A percentile compares a stretch with the other conserved stretches of the same genome.
Evolutionary conservation across 35 echinoderm and acorn worm genomes (phyloP).

Genomic region (Antedon bifida): DNA sequence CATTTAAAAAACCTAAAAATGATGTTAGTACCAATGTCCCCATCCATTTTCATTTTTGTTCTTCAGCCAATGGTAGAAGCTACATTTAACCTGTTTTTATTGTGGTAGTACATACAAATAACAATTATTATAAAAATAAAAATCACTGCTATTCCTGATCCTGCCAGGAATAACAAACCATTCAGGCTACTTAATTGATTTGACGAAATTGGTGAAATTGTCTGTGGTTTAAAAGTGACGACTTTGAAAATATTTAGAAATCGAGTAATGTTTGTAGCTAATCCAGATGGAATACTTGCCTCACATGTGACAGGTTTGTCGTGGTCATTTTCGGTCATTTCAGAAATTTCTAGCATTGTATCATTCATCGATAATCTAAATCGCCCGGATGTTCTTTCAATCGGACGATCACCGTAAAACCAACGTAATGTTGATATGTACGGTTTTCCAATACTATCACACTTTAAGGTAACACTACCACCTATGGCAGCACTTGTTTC

Average conservation of each 20-base stretch:
- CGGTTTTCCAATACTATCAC: not conserved
- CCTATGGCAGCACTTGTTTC: not conserved
- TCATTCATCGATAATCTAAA: not conserved
- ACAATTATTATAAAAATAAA: not conserved
- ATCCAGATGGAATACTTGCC: not conserved
- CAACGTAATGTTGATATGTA: not conserved
- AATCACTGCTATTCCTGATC: not conserved
- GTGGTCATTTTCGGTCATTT: not conserved
- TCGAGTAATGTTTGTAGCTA: not conserved
- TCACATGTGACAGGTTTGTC: not conserved
- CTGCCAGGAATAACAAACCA: not conserved
- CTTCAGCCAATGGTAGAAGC: no score
- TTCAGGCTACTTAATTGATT: not conserved
- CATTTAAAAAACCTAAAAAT: no score
- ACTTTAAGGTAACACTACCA: not conserved
- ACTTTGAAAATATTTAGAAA: not conserved
- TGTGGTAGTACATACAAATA: not conserved
- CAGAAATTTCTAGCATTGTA: not conserved
- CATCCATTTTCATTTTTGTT: no score
- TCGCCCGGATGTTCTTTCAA: not conserved
- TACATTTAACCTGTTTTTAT: no score
- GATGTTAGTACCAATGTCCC: no score
- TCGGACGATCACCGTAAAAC: not conserved
- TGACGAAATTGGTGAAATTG: not conserved
- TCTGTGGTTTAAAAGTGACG: not conserved